A percentile compares a stretch with the other conserved stretches of the same genome.
Evolutionary conservation across 1,140 invertebrate genomes (phyloP).

Genomic region (Arion vulgaris): DNA sequence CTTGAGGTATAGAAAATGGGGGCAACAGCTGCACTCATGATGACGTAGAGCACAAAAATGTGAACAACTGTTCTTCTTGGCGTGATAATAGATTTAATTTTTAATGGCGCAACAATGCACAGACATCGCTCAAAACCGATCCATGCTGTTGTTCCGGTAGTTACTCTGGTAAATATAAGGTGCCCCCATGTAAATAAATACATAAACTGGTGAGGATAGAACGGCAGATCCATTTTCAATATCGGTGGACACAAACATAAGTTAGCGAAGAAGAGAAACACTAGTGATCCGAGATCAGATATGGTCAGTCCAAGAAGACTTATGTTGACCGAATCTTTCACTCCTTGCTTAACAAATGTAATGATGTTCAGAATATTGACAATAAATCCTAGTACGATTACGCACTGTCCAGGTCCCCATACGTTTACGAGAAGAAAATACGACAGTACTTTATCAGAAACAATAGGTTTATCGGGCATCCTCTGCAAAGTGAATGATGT

Average conservation of each 20-base stretch:
- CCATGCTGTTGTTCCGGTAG: background rate
- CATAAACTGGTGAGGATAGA: background rate
- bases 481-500: too few relatives aligned
- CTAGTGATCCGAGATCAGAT: conserved; percentile 2
- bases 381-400: too few relatives aligned
- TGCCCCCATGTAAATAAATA: background rate
- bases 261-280: background rate
- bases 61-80: background rate
- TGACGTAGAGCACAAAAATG: background rate
- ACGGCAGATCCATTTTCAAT: background rate
- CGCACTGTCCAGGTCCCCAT: too few relatives aligned
- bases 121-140: background rate
- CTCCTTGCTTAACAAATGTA: too few relatives aligned
- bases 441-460: too few relatives aligned
- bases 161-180: background rate
- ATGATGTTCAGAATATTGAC: too few relatives aligned
- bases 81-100: too few relatives aligned
- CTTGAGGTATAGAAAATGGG: background rate
- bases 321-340: too few relatives aligned
- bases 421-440: too few relatives aligned
- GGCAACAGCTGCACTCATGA: background rate
- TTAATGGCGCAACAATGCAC: background rate
- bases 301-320: too few relatives aligned
- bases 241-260: background rate
- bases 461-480: too few relatives aligned